Evolutionary conservation across 1,140 invertebrate genomes (phyloP), one percentile per base, ranked within the genome.

Genomic region (Ditylenchus dipsaci): DNA sequence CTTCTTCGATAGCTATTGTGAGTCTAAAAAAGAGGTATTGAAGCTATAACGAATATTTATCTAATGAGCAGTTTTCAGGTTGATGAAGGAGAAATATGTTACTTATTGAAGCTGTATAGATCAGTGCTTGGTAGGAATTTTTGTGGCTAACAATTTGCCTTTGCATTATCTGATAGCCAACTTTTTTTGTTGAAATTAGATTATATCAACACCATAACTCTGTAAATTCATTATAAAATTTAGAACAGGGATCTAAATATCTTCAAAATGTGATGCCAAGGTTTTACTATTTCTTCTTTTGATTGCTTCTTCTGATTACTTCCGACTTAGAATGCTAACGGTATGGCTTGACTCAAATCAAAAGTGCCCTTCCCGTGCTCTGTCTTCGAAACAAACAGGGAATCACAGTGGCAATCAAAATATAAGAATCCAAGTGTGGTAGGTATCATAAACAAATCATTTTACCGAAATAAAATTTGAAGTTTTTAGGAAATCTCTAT

Each of bases 1-100:
- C 26, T 67, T 67, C 65, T 67, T 63, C 29, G 65, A 67, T 23
- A 38, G 53, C 17, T 67, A 67, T 38, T 67, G 62, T 58, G 65
- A 61, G 29, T 68, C 67, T 26, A 69, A 45, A 27, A 68, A 15
- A 45, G 65, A 68, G 33, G 67, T 68, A 8, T 15, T n/a, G n/a
- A 11, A 7, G 68, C 19, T 42, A 17, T 42, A 17, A 69, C 42
- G 62, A 68, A 19, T 71, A 1, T 30, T 72, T 17, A 53, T 68
- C 17, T 68, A 29, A 21, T 69, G 23, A 53, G 23, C 15, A 53
- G 26, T 59, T 5, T 65, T 64, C 1, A 67, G 65, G 43, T 67
- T 9, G 33, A 15, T 65, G 62, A 68, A 5, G n/a, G 23, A 19
- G 29, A 59, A 21, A 21, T 60, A 11, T 67, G 47, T 30, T 45